phyloP scores from a whole-genome alignment of 2,113 vertebrate species.

The Xyliphius kryptos region DNA sequence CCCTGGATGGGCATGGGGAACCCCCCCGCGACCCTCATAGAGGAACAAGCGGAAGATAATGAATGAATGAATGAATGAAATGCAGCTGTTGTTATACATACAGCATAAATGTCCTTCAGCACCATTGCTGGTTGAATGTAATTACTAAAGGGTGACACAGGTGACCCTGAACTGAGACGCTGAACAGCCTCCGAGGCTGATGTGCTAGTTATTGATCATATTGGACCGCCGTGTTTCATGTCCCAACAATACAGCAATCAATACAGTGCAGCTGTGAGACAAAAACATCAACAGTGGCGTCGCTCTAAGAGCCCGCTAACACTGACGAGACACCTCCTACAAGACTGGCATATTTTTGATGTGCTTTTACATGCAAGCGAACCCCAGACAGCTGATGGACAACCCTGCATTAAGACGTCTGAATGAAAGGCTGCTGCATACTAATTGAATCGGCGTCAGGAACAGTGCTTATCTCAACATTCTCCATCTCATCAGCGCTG shows the following conservation, averaged over 20 bases:
- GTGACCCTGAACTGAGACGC: neutral
- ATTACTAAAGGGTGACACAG: neutral
- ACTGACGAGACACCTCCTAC: constrained; percentile 16
- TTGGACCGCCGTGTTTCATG: constrained; percentile 10
- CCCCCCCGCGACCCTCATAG: too few relatives aligned
- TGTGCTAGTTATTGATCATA: constrained; percentile 28
- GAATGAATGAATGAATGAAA: too few relatives aligned
- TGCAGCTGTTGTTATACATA: too few relatives aligned
- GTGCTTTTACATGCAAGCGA: constrained; percentile 1
- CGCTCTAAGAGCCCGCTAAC: neutral
- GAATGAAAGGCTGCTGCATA: constrained; percentile 6
- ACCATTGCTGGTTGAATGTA: neutral
- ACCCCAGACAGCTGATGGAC: constrained; percentile 16
- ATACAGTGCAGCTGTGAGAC: constrained; percentile 12
- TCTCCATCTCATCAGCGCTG: constrained; percentile 11
- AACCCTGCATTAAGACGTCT: neutral
- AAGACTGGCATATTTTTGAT: constrained; percentile 6
- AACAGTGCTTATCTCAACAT: constrained; percentile 12
- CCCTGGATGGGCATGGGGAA: too few relatives aligned
- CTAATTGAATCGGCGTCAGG: constrained; percentile 3
- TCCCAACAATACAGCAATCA: constrained; percentile 27
- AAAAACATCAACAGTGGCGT: constrained; percentile 19
- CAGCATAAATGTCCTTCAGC: neutral
- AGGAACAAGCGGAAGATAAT: too few relatives aligned
- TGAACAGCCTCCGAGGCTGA: neutral